Base-by-base conservation (phyloP, 2,113 vertebrate genomes). In the Solenodon paradoxus region DNA sequence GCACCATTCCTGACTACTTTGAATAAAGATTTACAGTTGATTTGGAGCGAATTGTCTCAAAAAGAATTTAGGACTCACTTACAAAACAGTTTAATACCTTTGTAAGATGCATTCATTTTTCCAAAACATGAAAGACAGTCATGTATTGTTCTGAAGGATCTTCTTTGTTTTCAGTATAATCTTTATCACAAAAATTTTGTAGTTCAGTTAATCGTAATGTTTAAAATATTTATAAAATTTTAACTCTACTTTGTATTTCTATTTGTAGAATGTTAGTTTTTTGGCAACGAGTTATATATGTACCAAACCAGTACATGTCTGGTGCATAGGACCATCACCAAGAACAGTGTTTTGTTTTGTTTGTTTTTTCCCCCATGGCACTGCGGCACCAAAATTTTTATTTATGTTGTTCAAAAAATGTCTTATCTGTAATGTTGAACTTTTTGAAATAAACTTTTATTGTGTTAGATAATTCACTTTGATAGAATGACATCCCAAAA, bases 191-290 rank as follows among this genome's bases (percentile, higher is more conserved):
- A 40, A 74, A 40, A 22, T 64, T 51, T 85, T 53, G 9, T 45
- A 19, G 61, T 45, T 61, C 51, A 63, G 26, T 35, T 88, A 61
- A 72, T 28, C 35, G 80, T 42, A 80, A 63, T 88, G 15, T 30
- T 88, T 28, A 63, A 79, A 88, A 63, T 94, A 75, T 87, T 55
- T 91, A 11, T 47, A 38, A 74, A 85, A 72, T 88, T 51, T 88
- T 2, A 51, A 26, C 28, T 53, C 0, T 32, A 72, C 17, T 64
- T 63, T 85, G 13, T 55, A 4, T 69, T 45, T 55, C 13, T 69
- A 4, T 63, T 74, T 12, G 38, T 66, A 75, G 38, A 57, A 26
- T 83, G 28, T 83, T 68, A 13, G 6, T 94, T 75, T 3, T 88
- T 89, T 82, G 68, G 28, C 57, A 57, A 38, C 8, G 35, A 88